Conservation (phyloP, 1,140 invertebrate species). For the Tenebrio molitor region DNA sequence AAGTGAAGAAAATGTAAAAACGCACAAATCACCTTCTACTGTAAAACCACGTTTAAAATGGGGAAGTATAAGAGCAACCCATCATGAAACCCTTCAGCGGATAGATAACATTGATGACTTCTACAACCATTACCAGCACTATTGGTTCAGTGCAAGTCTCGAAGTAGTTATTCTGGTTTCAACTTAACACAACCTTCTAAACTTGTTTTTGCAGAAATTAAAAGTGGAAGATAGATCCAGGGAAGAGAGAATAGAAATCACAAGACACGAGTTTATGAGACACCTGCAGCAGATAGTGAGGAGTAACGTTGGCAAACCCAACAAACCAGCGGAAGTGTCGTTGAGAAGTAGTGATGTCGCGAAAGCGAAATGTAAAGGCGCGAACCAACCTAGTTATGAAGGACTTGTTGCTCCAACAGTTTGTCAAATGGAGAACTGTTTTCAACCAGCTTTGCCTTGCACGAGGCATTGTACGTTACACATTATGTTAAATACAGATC, state of each 20-base stretch:
- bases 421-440: conserved; percentile 68
- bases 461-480: conserved; percentile 87
- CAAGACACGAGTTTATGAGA: conserved; percentile 63
- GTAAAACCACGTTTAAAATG: conserved; percentile 54
- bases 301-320: conserved; percentile 61
- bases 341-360: not conserved
- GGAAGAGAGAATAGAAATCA: conserved; percentile 65
- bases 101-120: conserved; percentile 60
- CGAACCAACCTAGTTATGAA: conserved; percentile 46
- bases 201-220: conserved; percentile 55
- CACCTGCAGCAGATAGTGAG: conserved; percentile 62
- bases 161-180: conserved; percentile 55
- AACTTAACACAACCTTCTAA: not conserved
- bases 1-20: conserved; percentile 55
- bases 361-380: not conserved
- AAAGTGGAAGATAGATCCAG: conserved; percentile 65
- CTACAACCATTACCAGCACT: conserved; percentile 64
- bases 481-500: conserved; percentile 89
- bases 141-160: conserved; percentile 65
- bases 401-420: conserved; percentile 55
- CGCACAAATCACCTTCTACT: conserved; percentile 51
- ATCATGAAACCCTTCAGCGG: conserved; percentile 64
- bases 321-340: conserved; percentile 52
- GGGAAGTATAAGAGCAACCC: conserved; percentile 52
- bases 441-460: conserved; percentile 80